These are phyloP conservation scores for Callorhinus ursinus DNA, from an alignment of 2,113 vertebrate species.

Conservation along the genomic window DNA sequence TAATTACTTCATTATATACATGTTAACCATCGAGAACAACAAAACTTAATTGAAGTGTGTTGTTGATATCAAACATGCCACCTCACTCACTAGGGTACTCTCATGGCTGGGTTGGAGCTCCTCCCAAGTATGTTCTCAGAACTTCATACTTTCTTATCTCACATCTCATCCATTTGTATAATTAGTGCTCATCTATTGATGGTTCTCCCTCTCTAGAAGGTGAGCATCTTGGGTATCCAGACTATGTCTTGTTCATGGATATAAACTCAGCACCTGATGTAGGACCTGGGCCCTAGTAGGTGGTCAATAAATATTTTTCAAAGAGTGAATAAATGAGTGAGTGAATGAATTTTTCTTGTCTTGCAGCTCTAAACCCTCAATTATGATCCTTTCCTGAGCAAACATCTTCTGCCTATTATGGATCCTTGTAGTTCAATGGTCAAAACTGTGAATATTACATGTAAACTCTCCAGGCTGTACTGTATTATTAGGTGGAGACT, in stretches of 20 bases:
- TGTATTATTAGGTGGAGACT: not conserved
- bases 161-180: not conserved
- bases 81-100: too few relatives aligned
- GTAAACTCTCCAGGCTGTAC: not conserved
- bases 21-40: not conserved
- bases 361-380: not conserved
- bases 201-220: not conserved
- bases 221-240: not conserved
- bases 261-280: not conserved
- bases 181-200: not conserved
- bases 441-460: not conserved
- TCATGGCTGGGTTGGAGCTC: too few relatives aligned
- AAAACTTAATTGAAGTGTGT: not conserved
- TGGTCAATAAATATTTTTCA: not conserved
- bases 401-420: not conserved
- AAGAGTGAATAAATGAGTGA: not conserved
- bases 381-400: not conserved
- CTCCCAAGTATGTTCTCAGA: not conserved
- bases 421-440: not conserved
- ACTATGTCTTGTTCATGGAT: not conserved
- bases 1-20: not conserved
- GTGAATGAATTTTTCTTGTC: not conserved
- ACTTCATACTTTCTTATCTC: not conserved
- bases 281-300: not conserved
- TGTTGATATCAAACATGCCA: too few relatives aligned